Percentiles rank a stretch among this genome's conserved stretches.
These are phyloP conservation scores for Pseudomyrmex gracilis DNA, from an alignment of 1,140 invertebrate species.

Conservation along the genomic window DNA sequence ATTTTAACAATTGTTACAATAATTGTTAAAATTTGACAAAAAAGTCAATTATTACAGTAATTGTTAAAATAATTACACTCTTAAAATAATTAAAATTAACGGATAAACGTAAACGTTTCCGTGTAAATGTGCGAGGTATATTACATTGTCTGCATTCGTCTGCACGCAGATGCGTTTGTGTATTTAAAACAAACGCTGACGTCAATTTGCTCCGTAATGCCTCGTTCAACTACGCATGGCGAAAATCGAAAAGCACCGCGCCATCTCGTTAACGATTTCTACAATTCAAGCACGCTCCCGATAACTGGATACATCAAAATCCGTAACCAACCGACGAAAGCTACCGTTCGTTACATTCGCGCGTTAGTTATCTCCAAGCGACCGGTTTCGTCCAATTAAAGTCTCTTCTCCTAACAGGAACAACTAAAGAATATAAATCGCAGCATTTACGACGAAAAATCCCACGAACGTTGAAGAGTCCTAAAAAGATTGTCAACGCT, in stretches of 20 bases:
- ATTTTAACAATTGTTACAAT: too few species aligned
- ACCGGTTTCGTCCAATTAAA: conserved; percentile 62
- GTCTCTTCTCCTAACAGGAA: conserved; percentile 14
- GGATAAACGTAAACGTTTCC: neutral
- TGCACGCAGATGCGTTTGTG: neutral
- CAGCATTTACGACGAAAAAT: conserved; percentile 29
- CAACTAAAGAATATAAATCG: conserved; percentile 37
- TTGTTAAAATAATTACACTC: neutral
- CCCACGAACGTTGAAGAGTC: neutral
- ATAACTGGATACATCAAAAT: conserved; percentile 50
- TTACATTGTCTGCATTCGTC: neutral
- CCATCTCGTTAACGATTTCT: conserved; percentile 51
- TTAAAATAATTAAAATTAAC: neutral
- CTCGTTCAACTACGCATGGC: conserved; percentile 6
- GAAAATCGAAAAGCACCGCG: conserved; percentile 33
- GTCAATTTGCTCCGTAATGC: conserved; percentile 27
- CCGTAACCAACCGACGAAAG: conserved; percentile 22
- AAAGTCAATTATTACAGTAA: too few species aligned
- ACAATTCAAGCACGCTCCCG: conserved; percentile 43
- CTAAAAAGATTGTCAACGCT: conserved; percentile 3
- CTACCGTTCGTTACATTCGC: conserved; percentile 29
- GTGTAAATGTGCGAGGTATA: neutral
- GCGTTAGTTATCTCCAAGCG: conserved; percentile 42
- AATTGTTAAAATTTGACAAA: too few species aligned
- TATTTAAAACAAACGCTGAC: neutral